Conservation (phyloP, 2,888 invertebrate genomes). For the Amphipyra berbera region DNA sequence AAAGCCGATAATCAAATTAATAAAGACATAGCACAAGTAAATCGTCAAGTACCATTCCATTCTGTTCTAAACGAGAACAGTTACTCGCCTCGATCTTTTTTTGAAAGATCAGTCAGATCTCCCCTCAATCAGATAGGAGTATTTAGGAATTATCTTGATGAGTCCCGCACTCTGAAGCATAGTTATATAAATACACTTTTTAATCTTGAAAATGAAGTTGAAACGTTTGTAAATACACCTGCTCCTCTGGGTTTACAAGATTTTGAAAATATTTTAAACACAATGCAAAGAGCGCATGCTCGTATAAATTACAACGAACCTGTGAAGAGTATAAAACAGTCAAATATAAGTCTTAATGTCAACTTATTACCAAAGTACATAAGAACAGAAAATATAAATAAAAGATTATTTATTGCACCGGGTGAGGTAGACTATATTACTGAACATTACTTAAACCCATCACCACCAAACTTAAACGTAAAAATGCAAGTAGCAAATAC, state of each 20-base stretch:
- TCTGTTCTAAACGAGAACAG: slow-evolving; percentile 70
- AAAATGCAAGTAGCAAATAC: slow-evolving; percentile 9
- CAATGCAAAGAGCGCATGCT: slow-evolving; percentile 62
- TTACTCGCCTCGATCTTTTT: slow-evolving; percentile 74
- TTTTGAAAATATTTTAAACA: slow-evolving; percentile 79
- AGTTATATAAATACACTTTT: slow-evolving; percentile 74
- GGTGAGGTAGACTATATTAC: slow-evolving; percentile 10
- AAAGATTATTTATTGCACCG: slow-evolving; percentile 9
- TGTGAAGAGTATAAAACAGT: slow-evolving; percentile 15
- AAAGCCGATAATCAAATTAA: slow-evolving; percentile 67
- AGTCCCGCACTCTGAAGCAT: slow-evolving; percentile 62
- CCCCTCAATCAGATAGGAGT: slow-evolving; percentile 60
- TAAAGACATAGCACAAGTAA: slow-evolving; percentile 40
- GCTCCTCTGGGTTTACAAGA: slow-evolving; percentile 73
- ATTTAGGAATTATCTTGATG: slow-evolving; percentile 46
- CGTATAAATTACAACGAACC: slow-evolving; percentile 40
- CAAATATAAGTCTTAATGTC: slow-evolving; percentile 68
- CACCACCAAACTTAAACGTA: slow-evolving; percentile 1
- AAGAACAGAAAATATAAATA: slow-evolving; percentile 16
- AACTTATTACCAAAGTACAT: slow-evolving; percentile 67
- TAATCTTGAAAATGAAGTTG: slow-evolving; percentile 80
- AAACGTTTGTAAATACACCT: slow-evolving; percentile 68
- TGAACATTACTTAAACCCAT: slow-evolving; percentile 1
- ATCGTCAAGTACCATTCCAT: slow-evolving; percentile 36
- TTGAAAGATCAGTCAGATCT: slow-evolving; percentile 83